Conservation (phyloP, 2,113 vertebrate species). For the Apistogramma diplotaenia region DNA sequence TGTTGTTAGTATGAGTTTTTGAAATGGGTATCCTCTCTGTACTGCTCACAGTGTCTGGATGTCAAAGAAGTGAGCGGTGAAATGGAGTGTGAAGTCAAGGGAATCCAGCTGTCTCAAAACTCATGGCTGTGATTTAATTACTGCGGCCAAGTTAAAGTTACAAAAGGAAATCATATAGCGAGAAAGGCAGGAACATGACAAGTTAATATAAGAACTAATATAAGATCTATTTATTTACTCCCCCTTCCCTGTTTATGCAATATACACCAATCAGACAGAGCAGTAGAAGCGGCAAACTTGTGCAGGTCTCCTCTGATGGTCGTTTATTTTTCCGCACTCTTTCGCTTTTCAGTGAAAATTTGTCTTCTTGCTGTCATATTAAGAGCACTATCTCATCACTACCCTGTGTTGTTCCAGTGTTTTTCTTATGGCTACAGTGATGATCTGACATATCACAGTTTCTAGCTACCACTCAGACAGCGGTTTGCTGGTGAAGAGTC, state of each 20-base stretch:
- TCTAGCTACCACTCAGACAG: neutral
- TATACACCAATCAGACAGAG: neutral
- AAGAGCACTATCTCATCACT: neutral
- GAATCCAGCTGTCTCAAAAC: slow-evolving; percentile 56
- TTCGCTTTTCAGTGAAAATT: rapidly evolving
- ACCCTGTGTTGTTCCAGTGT: neutral
- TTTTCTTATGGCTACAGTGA: neutral
- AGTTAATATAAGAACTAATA: slow-evolving; percentile 8
- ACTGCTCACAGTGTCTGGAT: slow-evolving; percentile 27
- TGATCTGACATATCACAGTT: neutral
- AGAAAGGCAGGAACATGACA: neutral
- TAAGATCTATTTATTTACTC: slow-evolving; percentile 53
- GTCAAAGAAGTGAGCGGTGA: slow-evolving; percentile 50
- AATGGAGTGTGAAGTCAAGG: slow-evolving; percentile 55
- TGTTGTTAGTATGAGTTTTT: slow-evolving; percentile 32
- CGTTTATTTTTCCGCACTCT: neutral
- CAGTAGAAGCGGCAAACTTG: neutral
- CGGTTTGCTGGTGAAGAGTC: neutral
- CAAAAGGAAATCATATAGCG: neutral
- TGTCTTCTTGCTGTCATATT: neutral
- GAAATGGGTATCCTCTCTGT: slow-evolving; percentile 43
- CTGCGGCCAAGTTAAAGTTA: slow-evolving; percentile 28
- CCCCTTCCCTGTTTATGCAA: slow-evolving; percentile 6
- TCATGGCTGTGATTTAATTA: slow-evolving; percentile 65
- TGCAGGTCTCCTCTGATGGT: too few species aligned